phyloP scores from a whole-genome alignment of 1,140 invertebrate genomes.

The Drosophila repletoides region DNA sequence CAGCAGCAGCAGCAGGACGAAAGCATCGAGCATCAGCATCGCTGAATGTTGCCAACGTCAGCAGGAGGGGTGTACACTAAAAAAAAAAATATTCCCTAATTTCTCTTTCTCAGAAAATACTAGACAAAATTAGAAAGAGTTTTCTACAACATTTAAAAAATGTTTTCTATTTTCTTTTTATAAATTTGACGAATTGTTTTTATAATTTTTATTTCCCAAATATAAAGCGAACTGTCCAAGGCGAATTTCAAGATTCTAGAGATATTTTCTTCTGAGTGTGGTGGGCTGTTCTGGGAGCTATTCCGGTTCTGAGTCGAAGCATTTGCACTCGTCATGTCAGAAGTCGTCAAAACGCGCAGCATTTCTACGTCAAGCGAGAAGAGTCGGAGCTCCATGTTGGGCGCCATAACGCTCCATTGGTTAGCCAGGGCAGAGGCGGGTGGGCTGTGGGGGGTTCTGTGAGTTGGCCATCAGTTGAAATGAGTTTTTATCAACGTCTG shows the following conservation, averaged over 20 bases:
- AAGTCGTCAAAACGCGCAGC: conserved; percentile 66
- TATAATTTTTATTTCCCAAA: too few relatives aligned
- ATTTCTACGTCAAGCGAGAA: conserved; percentile 51
- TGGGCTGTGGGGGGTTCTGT: background rate
- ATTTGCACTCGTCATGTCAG: conserved; percentile 78
- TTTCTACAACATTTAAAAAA: too few relatives aligned
- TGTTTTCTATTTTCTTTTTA: too few relatives aligned
- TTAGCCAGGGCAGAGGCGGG: background rate
- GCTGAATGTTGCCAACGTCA: conserved; percentile 34
- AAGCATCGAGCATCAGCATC: background rate
- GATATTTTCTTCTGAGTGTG: too few relatives aligned
- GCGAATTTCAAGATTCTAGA: too few relatives aligned
- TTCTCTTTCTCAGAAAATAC: too few relatives aligned
- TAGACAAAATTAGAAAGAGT: too few relatives aligned
- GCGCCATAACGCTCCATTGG: conserved; percentile 61
- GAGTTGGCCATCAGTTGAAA: conserved; percentile 62
- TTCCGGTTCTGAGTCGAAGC: conserved; percentile 36
- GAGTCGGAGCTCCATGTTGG: background rate
- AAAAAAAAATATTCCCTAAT: too few relatives aligned
- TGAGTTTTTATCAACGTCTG: conserved; percentile 75
- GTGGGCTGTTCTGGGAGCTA: background rate
- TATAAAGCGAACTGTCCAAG: too few relatives aligned
- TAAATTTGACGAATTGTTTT: too few relatives aligned
- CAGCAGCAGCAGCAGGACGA: background rate
- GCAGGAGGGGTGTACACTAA: too few relatives aligned